These are phyloP conservation scores for Caranx ignobilis DNA, from an alignment of 2,113 vertebrate genomes.

Conservation along the genomic window DNA sequence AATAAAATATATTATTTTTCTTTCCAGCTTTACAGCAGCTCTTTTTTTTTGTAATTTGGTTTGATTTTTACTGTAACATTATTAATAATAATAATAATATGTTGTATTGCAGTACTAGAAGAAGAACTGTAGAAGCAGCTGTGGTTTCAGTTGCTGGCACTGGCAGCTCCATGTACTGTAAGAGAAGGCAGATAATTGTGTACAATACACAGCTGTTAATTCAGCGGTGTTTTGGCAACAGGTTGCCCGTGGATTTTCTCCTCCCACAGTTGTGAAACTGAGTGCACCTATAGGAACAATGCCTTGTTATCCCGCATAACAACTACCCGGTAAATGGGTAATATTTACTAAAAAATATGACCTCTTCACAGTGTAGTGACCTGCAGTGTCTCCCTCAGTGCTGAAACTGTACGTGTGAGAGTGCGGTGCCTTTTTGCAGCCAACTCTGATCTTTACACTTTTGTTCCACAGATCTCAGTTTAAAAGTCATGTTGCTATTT, in stretches of 20 bases:
- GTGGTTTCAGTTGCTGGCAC: background rate
- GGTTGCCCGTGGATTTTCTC: background rate
- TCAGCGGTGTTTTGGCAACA: constrained; percentile 36
- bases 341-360: constrained; percentile 18
- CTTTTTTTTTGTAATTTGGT: background rate
- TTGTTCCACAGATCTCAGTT: constrained; percentile 76
- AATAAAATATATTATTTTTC: background rate
- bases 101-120: background rate
- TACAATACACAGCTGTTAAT: background rate
- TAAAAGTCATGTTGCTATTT: constrained; percentile 91
- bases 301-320: constrained; percentile 12
- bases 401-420: constrained; percentile 1
- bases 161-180: background rate
- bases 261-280: background rate
- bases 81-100: background rate
- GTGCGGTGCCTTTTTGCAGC: constrained; percentile 17
- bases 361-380: background rate
- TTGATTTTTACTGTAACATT: background rate
- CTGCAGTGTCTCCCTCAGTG: constrained; percentile 4
- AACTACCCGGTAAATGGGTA: background rate
- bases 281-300: background rate
- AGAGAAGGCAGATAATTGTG: background rate
- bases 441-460: constrained; percentile 81
- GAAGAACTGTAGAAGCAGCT: background rate
- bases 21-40: background rate